A percentile compares a stretch with the other conserved stretches of the same genome.
Conservation (phyloP, 1,140 invertebrate genomes). For the Globodera ellingtonae region DNA sequence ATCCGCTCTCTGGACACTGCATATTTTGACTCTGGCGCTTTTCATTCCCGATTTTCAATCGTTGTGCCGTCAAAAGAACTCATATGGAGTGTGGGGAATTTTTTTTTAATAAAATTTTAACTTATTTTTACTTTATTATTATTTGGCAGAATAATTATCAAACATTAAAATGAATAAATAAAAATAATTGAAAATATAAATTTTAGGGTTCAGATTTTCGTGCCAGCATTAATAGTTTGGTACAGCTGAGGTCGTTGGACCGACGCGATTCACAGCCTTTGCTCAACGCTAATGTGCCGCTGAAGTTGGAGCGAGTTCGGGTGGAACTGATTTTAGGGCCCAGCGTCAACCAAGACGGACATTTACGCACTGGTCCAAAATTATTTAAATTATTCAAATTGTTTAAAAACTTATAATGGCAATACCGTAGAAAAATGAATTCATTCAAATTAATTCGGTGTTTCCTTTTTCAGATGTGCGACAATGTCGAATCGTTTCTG, state of each 20-base stretch:
- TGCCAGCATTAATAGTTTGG: constrained; percentile 46
- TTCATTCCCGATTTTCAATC: background rate
- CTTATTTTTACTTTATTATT: too few species aligned
- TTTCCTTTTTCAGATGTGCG: constrained; percentile 37
- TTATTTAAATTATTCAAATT: constrained; percentile 36
- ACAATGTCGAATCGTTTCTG: constrained; percentile 51
- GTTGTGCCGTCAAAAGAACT: constrained; percentile 8
- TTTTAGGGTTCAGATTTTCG: constrained; percentile 56
- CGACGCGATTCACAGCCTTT: constrained; percentile 39
- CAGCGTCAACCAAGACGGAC: constrained; percentile 23
- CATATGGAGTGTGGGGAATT: constrained; percentile 22
- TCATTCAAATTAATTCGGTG: constrained; percentile 12
- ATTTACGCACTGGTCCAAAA: constrained; percentile 16
- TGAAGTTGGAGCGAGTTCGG: constrained; percentile 59
- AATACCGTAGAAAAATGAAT: background rate
- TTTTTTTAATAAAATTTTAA: background rate
- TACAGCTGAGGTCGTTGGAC: constrained; percentile 48
- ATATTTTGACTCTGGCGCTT: constrained; percentile 29
- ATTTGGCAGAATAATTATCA: too few species aligned
- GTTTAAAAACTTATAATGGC: background rate
- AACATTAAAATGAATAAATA: constrained; percentile 14
- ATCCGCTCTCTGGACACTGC: constrained; percentile 20
- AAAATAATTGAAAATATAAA: constrained; percentile 2
- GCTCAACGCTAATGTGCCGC: constrained; percentile 53
- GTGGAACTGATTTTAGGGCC: constrained; percentile 21